phyloP scores from a whole-genome alignment of 1,140 invertebrate species.

The Cheumatopsyche charites region DNA sequence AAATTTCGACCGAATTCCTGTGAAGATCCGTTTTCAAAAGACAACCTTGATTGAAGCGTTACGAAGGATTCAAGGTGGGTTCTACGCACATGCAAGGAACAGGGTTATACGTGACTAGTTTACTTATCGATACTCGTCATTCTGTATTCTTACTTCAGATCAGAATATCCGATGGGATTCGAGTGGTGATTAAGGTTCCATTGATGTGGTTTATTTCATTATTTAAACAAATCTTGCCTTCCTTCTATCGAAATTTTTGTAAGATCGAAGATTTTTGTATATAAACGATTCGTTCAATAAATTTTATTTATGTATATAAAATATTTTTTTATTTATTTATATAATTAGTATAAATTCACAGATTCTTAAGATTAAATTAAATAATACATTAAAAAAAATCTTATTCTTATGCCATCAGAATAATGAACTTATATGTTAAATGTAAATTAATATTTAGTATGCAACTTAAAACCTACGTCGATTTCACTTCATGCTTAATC shows the following conservation, averaged over 20 bases:
- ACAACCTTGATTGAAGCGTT: not conserved
- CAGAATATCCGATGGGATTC: not conserved
- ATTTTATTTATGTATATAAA: too few relatives aligned
- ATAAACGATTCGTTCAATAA: too few relatives aligned
- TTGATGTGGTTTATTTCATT: not conserved
- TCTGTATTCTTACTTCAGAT: slow-evolving; percentile 27
- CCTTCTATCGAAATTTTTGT: too few relatives aligned
- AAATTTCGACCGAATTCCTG: too few relatives aligned
- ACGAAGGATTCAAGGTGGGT: slow-evolving; percentile 32
- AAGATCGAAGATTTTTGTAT: too few relatives aligned
- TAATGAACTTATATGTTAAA: not conserved
- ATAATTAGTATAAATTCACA: too few relatives aligned
- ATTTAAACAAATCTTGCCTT: too few relatives aligned
- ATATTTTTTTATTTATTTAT: too few relatives aligned
- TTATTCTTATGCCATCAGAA: too few relatives aligned
- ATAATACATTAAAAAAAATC: too few relatives aligned
- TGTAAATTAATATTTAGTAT: slow-evolving; percentile 18
- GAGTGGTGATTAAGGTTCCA: not conserved
- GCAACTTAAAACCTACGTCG: slow-evolving; percentile 2
- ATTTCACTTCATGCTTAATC: not conserved
- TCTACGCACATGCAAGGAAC: slow-evolving; percentile 20
- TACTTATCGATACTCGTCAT: not conserved
- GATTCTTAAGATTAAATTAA: too few relatives aligned
- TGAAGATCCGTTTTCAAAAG: not conserved
- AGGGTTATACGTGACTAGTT: slow-evolving; percentile 30